Conservation (phyloP, 2,888 invertebrate species). For the Ametastegia equiseti region DNA sequence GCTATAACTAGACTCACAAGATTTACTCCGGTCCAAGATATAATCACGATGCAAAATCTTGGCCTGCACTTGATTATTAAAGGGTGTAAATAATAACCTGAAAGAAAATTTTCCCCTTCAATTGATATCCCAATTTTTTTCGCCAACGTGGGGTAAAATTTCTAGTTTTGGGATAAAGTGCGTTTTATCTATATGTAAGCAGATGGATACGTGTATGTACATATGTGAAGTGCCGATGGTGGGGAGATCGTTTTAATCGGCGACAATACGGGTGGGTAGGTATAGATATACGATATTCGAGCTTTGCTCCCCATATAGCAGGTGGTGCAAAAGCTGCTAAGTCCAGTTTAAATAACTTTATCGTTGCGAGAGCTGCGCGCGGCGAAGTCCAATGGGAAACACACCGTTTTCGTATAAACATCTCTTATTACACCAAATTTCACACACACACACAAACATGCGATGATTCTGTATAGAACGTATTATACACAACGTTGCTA, state of each 20-base stretch:
- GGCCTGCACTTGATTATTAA: no score
- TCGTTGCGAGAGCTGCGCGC: slow-evolving; percentile 50
- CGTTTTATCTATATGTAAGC: neutral
- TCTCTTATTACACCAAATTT: neutral
- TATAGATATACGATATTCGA: neutral
- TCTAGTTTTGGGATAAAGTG: neutral
- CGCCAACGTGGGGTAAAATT: neutral
- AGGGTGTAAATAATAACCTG: no score
- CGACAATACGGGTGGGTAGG: neutral
- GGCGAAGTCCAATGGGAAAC: neutral
- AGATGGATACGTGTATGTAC: neutral
- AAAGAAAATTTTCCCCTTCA: no score
- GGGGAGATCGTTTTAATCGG: neutral
- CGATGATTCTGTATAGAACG: neutral
- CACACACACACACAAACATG: neutral
- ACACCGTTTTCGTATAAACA: slow-evolving; percentile 19
- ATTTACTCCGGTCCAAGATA: no score
- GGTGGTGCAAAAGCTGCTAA: slow-evolving; percentile 56
- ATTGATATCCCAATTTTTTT: no score
- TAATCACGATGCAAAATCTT: no score
- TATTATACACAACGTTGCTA: neutral
- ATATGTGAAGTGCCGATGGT: neutral
- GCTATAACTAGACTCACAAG: no score
- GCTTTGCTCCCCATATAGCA: slow-evolving; percentile 38
- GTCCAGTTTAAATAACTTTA: slow-evolving; percentile 65